Evolutionary conservation across 2,113 vertebrate species (phyloP), one percentile per base, ranked within the genome.

Genomic region (Ibidorhyncha struthersii): DNA sequence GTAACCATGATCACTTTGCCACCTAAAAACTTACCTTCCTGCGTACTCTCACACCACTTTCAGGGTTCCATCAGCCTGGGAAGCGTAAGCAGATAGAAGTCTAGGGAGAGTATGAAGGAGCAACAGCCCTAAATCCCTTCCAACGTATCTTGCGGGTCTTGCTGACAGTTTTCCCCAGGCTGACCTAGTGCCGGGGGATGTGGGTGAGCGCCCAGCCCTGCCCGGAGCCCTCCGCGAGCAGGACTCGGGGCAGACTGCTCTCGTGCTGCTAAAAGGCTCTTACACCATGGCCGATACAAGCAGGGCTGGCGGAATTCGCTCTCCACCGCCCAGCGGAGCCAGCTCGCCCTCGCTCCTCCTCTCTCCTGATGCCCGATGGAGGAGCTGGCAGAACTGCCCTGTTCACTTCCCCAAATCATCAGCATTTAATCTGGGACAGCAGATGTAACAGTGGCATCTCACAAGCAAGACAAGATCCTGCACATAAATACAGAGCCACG

Each of bases 11-110:
- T 14, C 36, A 2, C 32, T 63, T 79, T 74, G 15, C 32, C 55
- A 82, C 70, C 85, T 47, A 14, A 82, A 85, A 55, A 0, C 41
- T 30, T 20, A 38, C n/a, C 32, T 63, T 52, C 38, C 43, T 3
- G 0, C 1, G 0, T 20, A 32, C 73, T 84, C 77, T 67, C 41
- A 25, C 0, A 1, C 6, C 8, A 3, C 9, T 58, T 25, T 38
- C 41, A 50, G 73, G 55, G 14, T 47, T 87, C 38, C n/a, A 74
- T 14, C 70, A 66, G 61, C 25, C 55, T 49, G 38, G 34, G 40
- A 91, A 73, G 18, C 40, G 22, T 3, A 11, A 59, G n/a, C 20
- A 72, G 32, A 25, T 23, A 45, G 47, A 26, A 45, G 27, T 4
- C 41, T 18, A 19, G 69, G 69, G 36, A 9, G 3, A 58, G 4